phyloP scores from a whole-genome alignment of 1,140 invertebrate genomes.

The Conopomorpha cramerella region DNA sequence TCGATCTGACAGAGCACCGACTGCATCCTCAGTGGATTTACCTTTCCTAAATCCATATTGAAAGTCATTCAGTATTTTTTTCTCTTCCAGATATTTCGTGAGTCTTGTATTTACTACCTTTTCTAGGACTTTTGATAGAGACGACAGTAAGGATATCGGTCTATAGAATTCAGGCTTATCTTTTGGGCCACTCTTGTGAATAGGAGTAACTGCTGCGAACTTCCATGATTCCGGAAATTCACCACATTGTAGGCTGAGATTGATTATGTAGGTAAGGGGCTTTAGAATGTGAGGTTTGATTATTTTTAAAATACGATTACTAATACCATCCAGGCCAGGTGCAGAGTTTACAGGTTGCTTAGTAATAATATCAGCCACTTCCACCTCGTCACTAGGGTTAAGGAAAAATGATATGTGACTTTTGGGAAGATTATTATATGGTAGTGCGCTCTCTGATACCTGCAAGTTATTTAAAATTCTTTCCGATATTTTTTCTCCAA shows the following conservation, averaged over 20 bases:
- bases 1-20: background rate
- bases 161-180: constrained; percentile 15
- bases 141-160: constrained; percentile 15
- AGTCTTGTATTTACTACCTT: constrained; percentile 15
- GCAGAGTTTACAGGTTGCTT: constrained; percentile 1
- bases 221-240: constrained; percentile 14
- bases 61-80: background rate
- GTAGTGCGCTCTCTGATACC: background rate
- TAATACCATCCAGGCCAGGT: background rate
- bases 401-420: background rate
- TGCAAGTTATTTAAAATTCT: constrained; percentile 4
- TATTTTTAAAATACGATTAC: constrained; percentile 7
- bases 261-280: constrained; percentile 7
- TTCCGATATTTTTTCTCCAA: constrained; percentile 8
- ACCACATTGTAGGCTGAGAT: constrained; percentile 7
- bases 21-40: constrained; percentile 2
- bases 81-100: constrained; percentile 8
- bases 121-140: constrained; percentile 23
- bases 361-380: background rate
- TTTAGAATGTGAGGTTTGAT: constrained; percentile 7
- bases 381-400: background rate
- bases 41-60: constrained; percentile 2
- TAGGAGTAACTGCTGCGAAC: constrained; percentile 11
- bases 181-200: constrained; percentile 17
- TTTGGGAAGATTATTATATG: too few species aligned